Percentiles rank a stretch among this genome's conserved stretches.
phyloP scores from a whole-genome alignment of 2,888 invertebrate genomes.

The Zaprionus bogoriensis region DNA sequence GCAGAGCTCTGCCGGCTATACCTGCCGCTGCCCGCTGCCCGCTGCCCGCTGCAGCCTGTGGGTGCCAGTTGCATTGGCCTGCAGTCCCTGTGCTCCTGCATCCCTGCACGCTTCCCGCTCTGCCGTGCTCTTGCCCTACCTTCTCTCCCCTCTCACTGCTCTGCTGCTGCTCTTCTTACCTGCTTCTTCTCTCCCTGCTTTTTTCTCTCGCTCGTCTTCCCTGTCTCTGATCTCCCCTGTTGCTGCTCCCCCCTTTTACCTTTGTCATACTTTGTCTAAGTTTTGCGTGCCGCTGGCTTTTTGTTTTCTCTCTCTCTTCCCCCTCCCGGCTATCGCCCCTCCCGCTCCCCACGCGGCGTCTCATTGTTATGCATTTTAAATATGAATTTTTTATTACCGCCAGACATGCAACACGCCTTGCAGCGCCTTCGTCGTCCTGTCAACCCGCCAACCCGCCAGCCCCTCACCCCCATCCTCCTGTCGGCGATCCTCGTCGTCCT shows the following conservation, averaged over 20 bases:
- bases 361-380: constrained; percentile 76
- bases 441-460: not conserved
- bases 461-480: constrained; percentile 13
- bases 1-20: constrained; percentile 9
- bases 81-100: not conserved
- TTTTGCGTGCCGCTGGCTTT: constrained; percentile 47
- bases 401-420: constrained; percentile 58
- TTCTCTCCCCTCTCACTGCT: not conserved
- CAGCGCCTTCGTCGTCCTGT: not conserved
- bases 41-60: constrained; percentile 9
- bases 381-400: constrained; percentile 66
- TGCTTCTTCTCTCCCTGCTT: no score
- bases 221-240: not conserved
- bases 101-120: not conserved
- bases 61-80: constrained; percentile 13
- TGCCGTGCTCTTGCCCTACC: not conserved
- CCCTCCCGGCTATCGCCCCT: not conserved
- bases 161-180: no score
- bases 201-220: not conserved
- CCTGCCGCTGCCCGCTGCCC: not conserved
- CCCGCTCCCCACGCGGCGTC: constrained; percentile 13
- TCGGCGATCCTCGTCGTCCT: constrained; percentile 28
- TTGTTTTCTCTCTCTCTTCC: constrained; percentile 23
- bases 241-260: not conserved
- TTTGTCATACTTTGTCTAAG: constrained; percentile 37